A percentile compares a stretch with the other conserved stretches of the same genome.
These are phyloP conservation scores for Xanthia togata DNA, from an alignment of 2,888 invertebrate species.

Conservation along the genomic window DNA sequence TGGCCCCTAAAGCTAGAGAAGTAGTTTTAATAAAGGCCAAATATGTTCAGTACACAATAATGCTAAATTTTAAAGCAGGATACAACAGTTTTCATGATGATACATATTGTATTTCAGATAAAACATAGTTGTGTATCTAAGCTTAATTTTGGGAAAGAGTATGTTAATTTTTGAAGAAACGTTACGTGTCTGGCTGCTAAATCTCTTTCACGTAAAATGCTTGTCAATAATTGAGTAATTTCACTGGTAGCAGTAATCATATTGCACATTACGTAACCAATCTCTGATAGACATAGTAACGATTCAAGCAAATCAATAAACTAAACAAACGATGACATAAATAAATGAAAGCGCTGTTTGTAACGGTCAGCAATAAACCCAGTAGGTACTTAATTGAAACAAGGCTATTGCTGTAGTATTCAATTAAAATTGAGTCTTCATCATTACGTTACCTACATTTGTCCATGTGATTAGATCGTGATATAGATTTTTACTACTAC, in stretches of 20 bases:
- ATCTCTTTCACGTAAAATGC: neutral
- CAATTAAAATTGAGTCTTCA: constrained; percentile 57
- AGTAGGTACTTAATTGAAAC: constrained; percentile 39
- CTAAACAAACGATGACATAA: constrained; percentile 30
- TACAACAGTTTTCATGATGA: fast-evolving
- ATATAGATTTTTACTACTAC: constrained; percentile 8
- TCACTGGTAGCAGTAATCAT: neutral
- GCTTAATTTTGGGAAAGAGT: neutral
- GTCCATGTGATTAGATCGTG: constrained; percentile 42
- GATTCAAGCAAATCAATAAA: constrained; percentile 40
- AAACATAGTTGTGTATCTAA: too few relatives aligned
- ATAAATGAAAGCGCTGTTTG: constrained; percentile 29
- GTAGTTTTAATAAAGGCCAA: neutral
- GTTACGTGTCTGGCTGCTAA: too few relatives aligned
- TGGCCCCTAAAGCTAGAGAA: neutral
- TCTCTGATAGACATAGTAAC: neutral
- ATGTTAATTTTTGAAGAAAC: neutral
- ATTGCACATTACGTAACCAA: neutral
- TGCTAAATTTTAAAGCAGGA: neutral
- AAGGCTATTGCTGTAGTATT: constrained; percentile 34
- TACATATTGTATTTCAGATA: neutral
- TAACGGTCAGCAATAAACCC: constrained; percentile 19
- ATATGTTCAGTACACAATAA: neutral
- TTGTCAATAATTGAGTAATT: neutral
- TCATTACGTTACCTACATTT: constrained; percentile 24